phyloP scores from a whole-genome alignment of 2,888 invertebrate species.

The Autographa gamma region DNA sequence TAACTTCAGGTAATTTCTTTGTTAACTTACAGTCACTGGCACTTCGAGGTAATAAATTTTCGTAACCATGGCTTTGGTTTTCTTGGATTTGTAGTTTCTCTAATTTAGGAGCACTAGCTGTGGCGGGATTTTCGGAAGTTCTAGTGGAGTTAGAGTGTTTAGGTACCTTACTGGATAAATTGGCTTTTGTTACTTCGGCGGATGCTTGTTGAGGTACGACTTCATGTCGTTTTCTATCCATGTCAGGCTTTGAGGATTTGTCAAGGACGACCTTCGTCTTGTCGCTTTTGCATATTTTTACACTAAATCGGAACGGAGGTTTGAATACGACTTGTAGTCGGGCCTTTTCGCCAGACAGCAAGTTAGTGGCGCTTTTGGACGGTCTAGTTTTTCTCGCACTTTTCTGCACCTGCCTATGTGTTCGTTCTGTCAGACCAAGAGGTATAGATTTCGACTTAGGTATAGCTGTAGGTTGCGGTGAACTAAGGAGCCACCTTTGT shows the following conservation, averaged over 20 bases:
- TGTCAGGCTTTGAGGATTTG: constrained; percentile 86
- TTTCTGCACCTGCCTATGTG: constrained; percentile 84
- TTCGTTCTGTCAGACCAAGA: constrained; percentile 90
- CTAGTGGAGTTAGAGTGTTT: constrained; percentile 76
- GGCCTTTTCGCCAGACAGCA: constrained; percentile 91
- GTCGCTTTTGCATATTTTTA: constrained; percentile 93
- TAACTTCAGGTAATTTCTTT: constrained; percentile 75
- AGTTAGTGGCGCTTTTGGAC: constrained; percentile 92
- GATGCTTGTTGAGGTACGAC: constrained; percentile 64
- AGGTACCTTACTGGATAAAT: constrained; percentile 70
- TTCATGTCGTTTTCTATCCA: constrained; percentile 80
- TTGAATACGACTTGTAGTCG: constrained; percentile 95
- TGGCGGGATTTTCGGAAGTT: constrained; percentile 59
- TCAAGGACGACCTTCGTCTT: constrained; percentile 90
- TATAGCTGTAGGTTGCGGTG: constrained; percentile 90
- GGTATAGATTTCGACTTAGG: constrained; percentile 96
- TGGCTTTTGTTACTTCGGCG: constrained; percentile 73
- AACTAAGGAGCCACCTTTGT: constrained; percentile 95
- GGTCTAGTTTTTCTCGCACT: constrained; percentile 87
- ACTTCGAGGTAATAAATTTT: constrained; percentile 81
- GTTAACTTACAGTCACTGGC: constrained; percentile 83
- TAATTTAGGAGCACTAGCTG: constrained; percentile 65
- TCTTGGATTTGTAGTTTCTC: constrained; percentile 71
- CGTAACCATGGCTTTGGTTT: constrained; percentile 75
- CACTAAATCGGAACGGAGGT: constrained; percentile 95